A percentile compares a stretch with the other conserved stretches of the same genome.
Conservation (phyloP, 2,888 invertebrate species). For the Gisinianus flammeolus region DNA sequence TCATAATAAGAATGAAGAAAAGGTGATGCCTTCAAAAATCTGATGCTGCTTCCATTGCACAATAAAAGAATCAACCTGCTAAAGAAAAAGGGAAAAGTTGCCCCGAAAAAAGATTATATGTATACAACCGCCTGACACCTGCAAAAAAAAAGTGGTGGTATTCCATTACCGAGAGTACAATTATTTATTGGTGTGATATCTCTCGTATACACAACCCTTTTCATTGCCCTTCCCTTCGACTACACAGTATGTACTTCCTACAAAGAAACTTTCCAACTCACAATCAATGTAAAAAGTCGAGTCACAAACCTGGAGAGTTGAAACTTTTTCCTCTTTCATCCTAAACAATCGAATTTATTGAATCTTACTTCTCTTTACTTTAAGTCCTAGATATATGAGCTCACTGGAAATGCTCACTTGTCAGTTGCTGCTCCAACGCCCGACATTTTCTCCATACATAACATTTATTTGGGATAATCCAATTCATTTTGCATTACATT, state of each 20-base stretch:
- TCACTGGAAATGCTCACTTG: no score
- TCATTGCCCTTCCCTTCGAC: neutral
- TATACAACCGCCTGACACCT: neutral
- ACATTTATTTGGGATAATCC: neutral
- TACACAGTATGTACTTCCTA: no score
- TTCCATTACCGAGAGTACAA: no score
- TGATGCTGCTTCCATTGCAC: neutral
- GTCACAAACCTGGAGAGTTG: neutral
- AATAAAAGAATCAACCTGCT: neutral
- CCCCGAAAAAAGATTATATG: neutral
- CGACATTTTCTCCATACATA: neutral
- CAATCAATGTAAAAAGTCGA: neutral
- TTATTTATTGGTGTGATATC: neutral
- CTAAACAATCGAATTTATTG: neutral
- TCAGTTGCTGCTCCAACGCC: neutral
- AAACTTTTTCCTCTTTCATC: neutral
- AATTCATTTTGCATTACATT: no score
- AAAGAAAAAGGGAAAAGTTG: neutral
- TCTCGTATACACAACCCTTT: neutral
- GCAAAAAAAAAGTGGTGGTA: neutral
- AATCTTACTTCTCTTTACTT: no score
- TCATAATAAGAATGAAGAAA: neutral
- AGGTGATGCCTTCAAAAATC: no score
- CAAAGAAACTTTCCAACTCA: no score
- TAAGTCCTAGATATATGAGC: no score